Conservation (phyloP, 2,888 invertebrate species). For the Podotricha telesiphe region DNA sequence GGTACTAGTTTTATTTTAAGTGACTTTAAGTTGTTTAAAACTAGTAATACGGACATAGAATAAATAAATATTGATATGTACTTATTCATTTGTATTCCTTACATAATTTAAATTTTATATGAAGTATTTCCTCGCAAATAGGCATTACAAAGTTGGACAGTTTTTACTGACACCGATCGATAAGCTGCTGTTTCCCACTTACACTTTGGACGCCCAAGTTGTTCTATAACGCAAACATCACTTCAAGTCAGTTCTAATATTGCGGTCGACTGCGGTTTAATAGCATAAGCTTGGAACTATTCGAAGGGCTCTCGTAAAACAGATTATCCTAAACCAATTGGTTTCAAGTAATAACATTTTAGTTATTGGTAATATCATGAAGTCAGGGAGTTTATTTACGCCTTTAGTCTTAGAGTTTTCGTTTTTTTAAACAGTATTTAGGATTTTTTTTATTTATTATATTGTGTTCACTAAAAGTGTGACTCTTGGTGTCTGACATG, state of each 20-base stretch:
- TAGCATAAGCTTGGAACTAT: conserved; percentile 10
- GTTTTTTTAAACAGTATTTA: too few species aligned
- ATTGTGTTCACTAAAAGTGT: too few species aligned
- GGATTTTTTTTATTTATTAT: too few species aligned
- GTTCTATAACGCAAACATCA: conserved; percentile 26
- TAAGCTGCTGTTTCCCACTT: conserved; percentile 24
- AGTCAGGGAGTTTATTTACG: too few species aligned
- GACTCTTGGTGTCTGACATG: too few species aligned
- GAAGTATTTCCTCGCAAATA: background rate
- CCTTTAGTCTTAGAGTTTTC: too few species aligned
- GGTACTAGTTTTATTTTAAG: conserved; percentile 4
- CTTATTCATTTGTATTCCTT: background rate
- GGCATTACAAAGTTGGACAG: conserved; percentile 15
- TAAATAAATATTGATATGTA: background rate
- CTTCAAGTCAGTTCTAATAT: conserved; percentile 21
- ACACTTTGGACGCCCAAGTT: conserved; percentile 16
- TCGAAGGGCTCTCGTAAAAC: background rate
- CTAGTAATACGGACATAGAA: background rate
- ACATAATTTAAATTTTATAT: too few species aligned
- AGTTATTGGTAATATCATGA: too few species aligned
- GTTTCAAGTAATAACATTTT: background rate
- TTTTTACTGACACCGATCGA: conserved; percentile 14
- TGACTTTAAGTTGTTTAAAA: background rate
- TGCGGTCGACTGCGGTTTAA: conserved; percentile 9
- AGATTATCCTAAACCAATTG: conserved; percentile 9